A percentile compares a stretch with the other conserved stretches of the same genome.
phyloP scores from a whole-genome alignment of 2,113 vertebrate genomes.

The Notechis scutatus region DNA sequence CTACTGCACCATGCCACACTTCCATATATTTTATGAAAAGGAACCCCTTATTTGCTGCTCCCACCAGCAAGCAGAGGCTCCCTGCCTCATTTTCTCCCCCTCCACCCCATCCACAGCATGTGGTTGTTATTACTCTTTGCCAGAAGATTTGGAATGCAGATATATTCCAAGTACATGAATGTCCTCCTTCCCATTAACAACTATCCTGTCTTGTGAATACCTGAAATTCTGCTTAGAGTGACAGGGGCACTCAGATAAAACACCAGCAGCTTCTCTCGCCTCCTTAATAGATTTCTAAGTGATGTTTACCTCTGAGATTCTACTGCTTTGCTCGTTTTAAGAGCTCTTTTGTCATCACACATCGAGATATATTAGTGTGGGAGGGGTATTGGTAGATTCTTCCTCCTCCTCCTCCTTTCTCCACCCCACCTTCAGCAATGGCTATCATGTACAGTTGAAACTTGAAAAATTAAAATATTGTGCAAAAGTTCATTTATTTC shows the following conservation, averaged over 20 bases:
- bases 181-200: background rate
- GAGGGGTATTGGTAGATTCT: background rate
- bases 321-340: background rate
- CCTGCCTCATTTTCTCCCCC: background rate
- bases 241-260: constrained; percentile 4
- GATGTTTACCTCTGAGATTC: background rate
- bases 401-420: background rate
- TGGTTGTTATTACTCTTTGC: constrained; percentile 19
- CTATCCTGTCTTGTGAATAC: background rate
- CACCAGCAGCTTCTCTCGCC: background rate
- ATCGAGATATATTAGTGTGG: background rate
- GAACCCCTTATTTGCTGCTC: background rate
- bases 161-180: background rate
- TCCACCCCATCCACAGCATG: background rate
- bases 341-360: background rate
- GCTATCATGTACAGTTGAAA: background rate
- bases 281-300: constrained; percentile 34
- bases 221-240: background rate
- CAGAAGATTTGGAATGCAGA: background rate
- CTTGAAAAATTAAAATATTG: too few relatives aligned
- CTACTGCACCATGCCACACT: background rate
- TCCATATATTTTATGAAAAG: background rate
- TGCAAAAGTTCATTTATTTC: too few relatives aligned
- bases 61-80: background rate
- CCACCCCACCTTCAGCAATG: constrained; percentile 6